phyloP scores from a whole-genome alignment of 2,888 invertebrate genomes.

The Monopis laevigella region DNA sequence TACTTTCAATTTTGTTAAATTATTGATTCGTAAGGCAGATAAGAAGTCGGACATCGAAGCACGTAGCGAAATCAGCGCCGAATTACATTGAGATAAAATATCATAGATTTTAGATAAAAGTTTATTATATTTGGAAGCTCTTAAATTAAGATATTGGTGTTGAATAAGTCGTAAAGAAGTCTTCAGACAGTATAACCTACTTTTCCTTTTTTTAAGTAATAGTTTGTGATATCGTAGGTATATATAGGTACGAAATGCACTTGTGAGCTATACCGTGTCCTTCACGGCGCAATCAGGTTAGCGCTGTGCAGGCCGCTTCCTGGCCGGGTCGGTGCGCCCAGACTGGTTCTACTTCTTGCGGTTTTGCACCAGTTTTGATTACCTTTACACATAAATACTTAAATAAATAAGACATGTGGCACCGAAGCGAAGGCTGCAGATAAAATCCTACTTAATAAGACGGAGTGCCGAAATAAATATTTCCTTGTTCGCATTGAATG shows the following conservation, averaged over 20 bases:
- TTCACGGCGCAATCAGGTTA: slow-evolving; percentile 10
- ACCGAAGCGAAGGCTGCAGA: not conserved
- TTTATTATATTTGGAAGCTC: no score
- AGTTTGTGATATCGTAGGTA: no score
- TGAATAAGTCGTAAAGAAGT: no score
- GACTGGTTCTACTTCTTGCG: slow-evolving; percentile 59
- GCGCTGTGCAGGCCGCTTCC: slow-evolving; percentile 9
- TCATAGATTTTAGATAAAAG: no score
- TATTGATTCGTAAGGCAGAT: slow-evolving; percentile 6
- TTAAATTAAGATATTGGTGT: no score
- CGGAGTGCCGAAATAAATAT: not conserved
- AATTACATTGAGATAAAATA: no score
- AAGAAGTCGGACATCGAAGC: not conserved
- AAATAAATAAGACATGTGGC: not conserved
- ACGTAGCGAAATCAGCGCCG: no score
- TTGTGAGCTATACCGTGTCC: slow-evolving; percentile 1
- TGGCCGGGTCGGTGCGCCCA: slow-evolving; percentile 9
- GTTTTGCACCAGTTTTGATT: slow-evolving; percentile 52
- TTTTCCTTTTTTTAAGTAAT: no score
- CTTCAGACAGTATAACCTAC: no score
- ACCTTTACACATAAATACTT: no score
- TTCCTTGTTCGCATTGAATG: no score
- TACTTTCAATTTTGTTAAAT: slow-evolving; percentile 7
- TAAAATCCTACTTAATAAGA: not conserved
- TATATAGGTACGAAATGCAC: no score